A percentile compares a stretch with the other conserved stretches of the same genome.
Conservation (phyloP, 2,797 vertebrate genomes). For the Cheirogaleus major region DNA sequence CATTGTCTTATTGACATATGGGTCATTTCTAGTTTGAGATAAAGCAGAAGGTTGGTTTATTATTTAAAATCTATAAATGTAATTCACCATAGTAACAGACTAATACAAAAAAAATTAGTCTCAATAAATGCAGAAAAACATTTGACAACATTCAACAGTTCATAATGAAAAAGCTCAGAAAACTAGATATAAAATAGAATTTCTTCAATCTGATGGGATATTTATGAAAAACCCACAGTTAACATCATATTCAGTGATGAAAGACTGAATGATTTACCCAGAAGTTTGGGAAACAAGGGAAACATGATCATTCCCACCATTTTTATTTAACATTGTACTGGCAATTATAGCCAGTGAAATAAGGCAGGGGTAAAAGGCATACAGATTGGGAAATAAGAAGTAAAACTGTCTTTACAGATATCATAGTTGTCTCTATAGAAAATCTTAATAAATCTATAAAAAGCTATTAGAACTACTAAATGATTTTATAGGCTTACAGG, state of each 20-base stretch:
- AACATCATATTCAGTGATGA: neutral
- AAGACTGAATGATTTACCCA: neutral
- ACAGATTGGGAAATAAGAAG: neutral
- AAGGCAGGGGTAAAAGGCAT: neutral
- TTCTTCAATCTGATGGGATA: neutral
- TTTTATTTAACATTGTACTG: neutral
- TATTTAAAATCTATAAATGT: conserved; percentile 5
- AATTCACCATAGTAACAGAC: neutral
- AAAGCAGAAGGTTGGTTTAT: conserved; percentile 12
- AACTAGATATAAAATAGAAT: neutral
- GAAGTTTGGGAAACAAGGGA: neutral
- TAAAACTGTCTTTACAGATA: neutral
- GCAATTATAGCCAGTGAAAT: neutral
- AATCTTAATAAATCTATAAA: neutral
- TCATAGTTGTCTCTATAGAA: neutral
- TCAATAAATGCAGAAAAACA: neutral
- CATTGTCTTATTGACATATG: neutral
- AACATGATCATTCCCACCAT: too few species aligned
- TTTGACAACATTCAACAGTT: neutral
- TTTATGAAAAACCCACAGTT: neutral
- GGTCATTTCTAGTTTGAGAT: conserved; percentile 14
- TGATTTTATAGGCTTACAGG: neutral
- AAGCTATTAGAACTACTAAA: neutral
- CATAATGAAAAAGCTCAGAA: conserved; percentile 6
- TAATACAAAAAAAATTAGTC: neutral